These are phyloP conservation scores for Agrochola lota DNA, from an alignment of 2,888 invertebrate genomes.

Conservation along the genomic window DNA sequence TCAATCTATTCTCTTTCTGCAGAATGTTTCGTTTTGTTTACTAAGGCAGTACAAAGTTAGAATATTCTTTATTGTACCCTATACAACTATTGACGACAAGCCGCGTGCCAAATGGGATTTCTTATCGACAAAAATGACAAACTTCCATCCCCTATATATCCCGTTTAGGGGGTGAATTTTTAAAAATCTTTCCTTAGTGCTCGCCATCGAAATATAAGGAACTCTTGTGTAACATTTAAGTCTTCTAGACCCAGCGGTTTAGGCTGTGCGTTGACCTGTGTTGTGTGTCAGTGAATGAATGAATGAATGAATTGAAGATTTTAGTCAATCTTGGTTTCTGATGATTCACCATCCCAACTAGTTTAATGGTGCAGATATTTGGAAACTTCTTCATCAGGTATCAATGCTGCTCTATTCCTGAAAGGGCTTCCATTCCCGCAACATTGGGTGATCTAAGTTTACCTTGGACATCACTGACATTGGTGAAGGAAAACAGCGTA, in stretches of 20 bases:
- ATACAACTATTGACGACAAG: not conserved
- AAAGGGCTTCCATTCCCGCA: not conserved
- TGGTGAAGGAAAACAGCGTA: too few species aligned
- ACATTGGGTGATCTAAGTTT: not conserved
- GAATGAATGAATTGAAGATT: too few species aligned
- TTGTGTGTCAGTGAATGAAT: too few species aligned
- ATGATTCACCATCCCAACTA: not conserved
- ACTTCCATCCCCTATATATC: not conserved
- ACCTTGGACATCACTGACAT: too few species aligned
- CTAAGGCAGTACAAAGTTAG: too few species aligned
- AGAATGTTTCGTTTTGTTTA: slow-evolving; percentile 19
- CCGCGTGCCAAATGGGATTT: not conserved
- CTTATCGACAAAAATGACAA: not conserved
- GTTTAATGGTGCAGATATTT: too few species aligned
- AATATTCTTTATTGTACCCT: not conserved
- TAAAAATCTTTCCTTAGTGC: too few species aligned
- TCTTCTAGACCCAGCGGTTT: too few species aligned
- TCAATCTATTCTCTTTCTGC: slow-evolving; percentile 23
- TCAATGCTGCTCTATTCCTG: not conserved
- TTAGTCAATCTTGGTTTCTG: not conserved
- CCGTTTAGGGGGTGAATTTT: not conserved
- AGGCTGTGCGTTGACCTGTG: too few species aligned
- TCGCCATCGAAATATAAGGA: too few species aligned
- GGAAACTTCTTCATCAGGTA: not conserved
- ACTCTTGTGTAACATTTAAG: too few species aligned